Evolutionary conservation across 1,140 invertebrate species (phyloP), one percentile per base, ranked within the genome.

Genomic region (Coelopa frigida): DNA sequence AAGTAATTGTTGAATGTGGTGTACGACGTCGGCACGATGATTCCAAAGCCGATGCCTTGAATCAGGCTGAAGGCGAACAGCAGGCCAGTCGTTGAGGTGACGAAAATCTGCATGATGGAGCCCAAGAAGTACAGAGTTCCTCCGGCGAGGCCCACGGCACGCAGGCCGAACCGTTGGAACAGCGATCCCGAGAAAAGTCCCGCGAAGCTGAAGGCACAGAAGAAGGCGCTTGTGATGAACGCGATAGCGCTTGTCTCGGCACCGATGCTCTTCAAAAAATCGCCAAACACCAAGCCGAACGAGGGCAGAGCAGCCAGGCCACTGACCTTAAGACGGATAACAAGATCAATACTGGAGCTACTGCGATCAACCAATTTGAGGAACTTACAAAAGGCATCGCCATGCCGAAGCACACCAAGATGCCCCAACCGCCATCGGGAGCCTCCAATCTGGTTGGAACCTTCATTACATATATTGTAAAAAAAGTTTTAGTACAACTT

Each of bases 341-440:
- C 23, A n/a, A n/a, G n/a, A n/a, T n/a, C n/a, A n/a, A n/a, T n/a
- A n/a, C 29, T 10, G 29, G 10, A 31, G n/a, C n/a, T 31, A 10
- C n/a, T 31, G n/a, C n/a, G 35, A n/a, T 8, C 17, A 10, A 10
- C 15, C 17, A 17, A 37, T n/a, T n/a, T 37, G 24, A 14, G 33
- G 27, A 48, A 78, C 79, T 76, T 70, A 83, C 81, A 56, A 78
- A 78, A 8, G 72, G 78, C 17, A 81, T 46, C 11, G 76, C 65
- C 46, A 73, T 72, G 18, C 75, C 78, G 17, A 80, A 58, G 48
- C 78, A 76, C 21, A 83, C 70, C 2, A 77, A 57, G 57, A 80
- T 80, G 8, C 80, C 81, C 77, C 78, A 83, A 20, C 74, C 75
- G 26, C 79, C 81, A 51, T 83, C 76, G 0, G 81, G 81, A 7